Base-by-base conservation (phyloP, 2,888 invertebrate species). In the Gastracanthus pulcherrimus region DNA sequence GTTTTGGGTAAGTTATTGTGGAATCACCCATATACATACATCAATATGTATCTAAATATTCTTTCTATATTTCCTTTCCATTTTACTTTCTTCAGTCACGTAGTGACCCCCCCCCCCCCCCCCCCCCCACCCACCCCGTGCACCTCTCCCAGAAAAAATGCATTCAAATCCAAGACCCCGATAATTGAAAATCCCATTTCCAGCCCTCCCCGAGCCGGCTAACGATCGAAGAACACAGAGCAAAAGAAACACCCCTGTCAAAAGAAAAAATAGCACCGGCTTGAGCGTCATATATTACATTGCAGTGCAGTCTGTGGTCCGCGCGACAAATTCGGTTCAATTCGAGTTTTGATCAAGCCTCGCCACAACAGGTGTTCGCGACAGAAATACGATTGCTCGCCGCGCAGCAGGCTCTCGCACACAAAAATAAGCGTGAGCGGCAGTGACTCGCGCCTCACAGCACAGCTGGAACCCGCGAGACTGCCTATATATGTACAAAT, bases 311-410 rank as follows among this genome's bases (percentile, higher is more conserved):
- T 41, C 41, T 69, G 41, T 23, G 55, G 55, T 23, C 9, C 41
- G n/a, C n/a, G n/a, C n/a, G 13, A 16, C 26, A 41, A 72, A 72
- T 62, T 74, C 48, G 74, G 19, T 23, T 7, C 62, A 48, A 74
- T 72, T 72, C 41, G 26, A 72, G 31, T 72, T 72, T 72, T 74
- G 19, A 74, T 62, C 23, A 45, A 9, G 23, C 58, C 48, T 7
- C 38, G 19, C 34, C 51, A 62, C 45, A 62, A 62, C 74, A 74
- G 72, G 60, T 74, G 74, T 74, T 48, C 34, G 13, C 19, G 74
- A 74, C 74, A 62, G 62, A 62, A 55, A 70, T 69, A 51, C 51
- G 31, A 31, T 60, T 29, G 31, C 38, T 4, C 29, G 31, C 16
- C 38, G 26, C 41, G 29, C 41, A 62, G 16, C 31, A 13, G 26